A percentile compares a stretch with the other conserved stretches of the same genome.
Conservation (phyloP, 1,140 invertebrate species). For the Philotrypesis tridentata region DNA sequence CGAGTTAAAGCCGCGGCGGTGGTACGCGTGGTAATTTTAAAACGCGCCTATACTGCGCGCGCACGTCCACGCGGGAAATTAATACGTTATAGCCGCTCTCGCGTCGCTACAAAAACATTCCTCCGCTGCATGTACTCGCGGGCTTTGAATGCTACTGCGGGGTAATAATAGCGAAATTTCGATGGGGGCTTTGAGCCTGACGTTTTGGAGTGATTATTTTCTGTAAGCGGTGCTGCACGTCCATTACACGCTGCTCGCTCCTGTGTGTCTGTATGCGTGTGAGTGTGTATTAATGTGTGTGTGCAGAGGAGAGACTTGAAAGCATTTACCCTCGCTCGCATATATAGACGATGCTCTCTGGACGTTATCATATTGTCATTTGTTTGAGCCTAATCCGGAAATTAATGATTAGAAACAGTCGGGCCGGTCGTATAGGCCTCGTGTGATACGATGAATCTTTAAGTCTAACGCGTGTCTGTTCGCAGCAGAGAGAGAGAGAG, state of each 20-base stretch:
- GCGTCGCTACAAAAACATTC: neutral
- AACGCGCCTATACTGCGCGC: neutral
- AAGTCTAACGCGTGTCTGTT: conserved; percentile 58
- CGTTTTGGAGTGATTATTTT: conserved; percentile 14
- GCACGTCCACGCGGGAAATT: neutral
- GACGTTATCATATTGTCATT: conserved; percentile 74
- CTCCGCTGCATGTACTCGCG: too few species aligned
- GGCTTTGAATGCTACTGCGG: neutral
- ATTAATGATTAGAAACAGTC: conserved; percentile 72
- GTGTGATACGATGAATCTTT: conserved; percentile 68
- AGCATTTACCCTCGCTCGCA: neutral
- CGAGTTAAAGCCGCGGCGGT: neutral
- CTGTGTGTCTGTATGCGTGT: too few species aligned
- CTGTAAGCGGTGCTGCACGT: neutral
- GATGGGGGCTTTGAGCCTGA: neutral
- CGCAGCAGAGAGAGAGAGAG: too few species aligned
- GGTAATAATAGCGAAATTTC: conserved; percentile 1
- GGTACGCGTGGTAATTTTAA: neutral
- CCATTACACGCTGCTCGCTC: neutral
- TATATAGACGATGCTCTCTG: conserved; percentile 52
- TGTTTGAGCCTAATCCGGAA: conserved; percentile 72
- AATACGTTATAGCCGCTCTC: neutral
- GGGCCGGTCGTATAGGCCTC: conserved; percentile 52
- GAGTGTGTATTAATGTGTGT: too few species aligned
- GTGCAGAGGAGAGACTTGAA: neutral